These are phyloP conservation scores for Philaethria dido DNA, from an alignment of 2,888 invertebrate species.

Conservation along the genomic window DNA sequence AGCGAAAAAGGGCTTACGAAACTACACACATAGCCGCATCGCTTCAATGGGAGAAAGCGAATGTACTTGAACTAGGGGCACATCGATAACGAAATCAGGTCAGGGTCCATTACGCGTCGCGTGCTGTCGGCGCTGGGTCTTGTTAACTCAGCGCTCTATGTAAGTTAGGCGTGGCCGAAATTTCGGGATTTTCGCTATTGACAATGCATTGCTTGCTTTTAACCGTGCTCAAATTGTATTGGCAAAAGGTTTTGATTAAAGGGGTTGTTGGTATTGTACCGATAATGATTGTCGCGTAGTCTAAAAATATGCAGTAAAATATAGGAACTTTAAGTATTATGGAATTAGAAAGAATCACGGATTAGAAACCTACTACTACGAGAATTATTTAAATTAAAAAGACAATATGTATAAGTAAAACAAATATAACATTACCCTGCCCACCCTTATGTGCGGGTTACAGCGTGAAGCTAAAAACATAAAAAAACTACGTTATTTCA, in stretches of 20 bases:
- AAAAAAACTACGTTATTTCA: too few relatives aligned
- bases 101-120: constrained; percentile 62
- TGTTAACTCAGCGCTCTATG: constrained; percentile 37
- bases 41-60: constrained; percentile 56
- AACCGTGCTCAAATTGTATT: background rate
- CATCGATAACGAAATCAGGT: constrained; percentile 73
- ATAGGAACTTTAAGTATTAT: too few relatives aligned
- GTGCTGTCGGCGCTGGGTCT: constrained; percentile 50
- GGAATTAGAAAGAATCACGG: too few relatives aligned
- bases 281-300: too few relatives aligned
- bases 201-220: background rate
- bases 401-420: too few relatives aligned
- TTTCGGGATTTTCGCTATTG: constrained; percentile 19
- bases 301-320: too few relatives aligned
- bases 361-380: too few relatives aligned
- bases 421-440: too few relatives aligned
- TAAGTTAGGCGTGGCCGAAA: constrained; percentile 37
- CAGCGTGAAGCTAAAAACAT: too few relatives aligned
- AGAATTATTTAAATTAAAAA: too few relatives aligned
- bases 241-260: background rate
- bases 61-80: constrained; percentile 66
- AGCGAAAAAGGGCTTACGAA: constrained; percentile 11
- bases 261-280: background rate
- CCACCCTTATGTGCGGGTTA: too few relatives aligned
- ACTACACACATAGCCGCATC: constrained; percentile 28